Base-by-base conservation (phyloP, 1,140 invertebrate species). In the Eufriesea mexicana region DNA sequence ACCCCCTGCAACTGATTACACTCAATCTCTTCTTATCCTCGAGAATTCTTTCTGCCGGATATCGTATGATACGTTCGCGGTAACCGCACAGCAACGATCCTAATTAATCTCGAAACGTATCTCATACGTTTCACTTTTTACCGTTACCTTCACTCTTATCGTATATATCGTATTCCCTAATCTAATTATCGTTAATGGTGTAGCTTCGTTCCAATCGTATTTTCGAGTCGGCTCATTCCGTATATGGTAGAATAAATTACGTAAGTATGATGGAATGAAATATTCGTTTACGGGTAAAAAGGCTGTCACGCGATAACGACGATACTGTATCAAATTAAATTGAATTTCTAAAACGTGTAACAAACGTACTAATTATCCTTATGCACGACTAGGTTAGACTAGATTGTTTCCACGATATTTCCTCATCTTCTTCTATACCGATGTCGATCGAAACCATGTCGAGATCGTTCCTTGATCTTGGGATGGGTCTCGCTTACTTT, bases 291-390 rank as follows among this genome's bases (percentile, higher is more conserved):
- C 45, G 45, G 45, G 45, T 70, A 14, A 5, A 51, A 49, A 57
- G 45, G 51, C 71, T 66, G 10, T 55, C 54, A 57, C 67, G 61
- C 42, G 61, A 45, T 64, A 72, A 86, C 76, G 79, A 79, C 85
- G 83, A 89, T 86, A 86, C 86, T 20, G 54, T 73, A 73, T 74
- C 79, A 82, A 90, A 90, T 79, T 91, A 90, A 83, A 71, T 86
- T 76, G 89, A 83, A 78, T 87, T 86, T 84, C 89, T 86, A 89
- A 89, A 90, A 90, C 77, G 86, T 51, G 73, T 91, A 91, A 91
- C 86, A 90, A 92, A 90, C 75, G 86, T 89, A 88, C 45, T 73
- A 77, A 81, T 74, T 89, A 89, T 75, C 61, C 59, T 72, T 84
- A 84, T 6, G 84, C 84, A 66, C 83, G 76, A 84, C 35, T 86